Conservation (phyloP, 2,113 vertebrate species). For the Muscicapa adusta region DNA sequence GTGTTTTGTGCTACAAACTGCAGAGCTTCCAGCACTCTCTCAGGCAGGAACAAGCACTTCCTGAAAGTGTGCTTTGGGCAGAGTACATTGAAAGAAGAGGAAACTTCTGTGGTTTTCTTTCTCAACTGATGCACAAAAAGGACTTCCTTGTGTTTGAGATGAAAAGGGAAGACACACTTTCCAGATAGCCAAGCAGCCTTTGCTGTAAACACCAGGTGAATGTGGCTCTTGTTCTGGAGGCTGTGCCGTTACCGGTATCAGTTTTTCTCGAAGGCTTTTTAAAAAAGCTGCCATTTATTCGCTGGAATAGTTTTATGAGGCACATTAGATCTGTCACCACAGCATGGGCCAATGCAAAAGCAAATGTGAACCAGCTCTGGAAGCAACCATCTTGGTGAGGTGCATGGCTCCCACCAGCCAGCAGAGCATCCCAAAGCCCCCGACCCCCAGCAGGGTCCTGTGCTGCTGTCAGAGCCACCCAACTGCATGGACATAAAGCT, state of each 20-base stretch:
- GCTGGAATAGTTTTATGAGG: rapidly evolving
- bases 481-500: rapidly evolving
- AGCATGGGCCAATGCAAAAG: rapidly evolving
- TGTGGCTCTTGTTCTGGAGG: background rate
- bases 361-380: background rate
- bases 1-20: background rate
- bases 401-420: background rate
- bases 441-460: background rate
- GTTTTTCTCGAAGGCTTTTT: background rate
- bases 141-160: background rate
- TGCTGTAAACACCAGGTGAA: constrained; percentile 6
- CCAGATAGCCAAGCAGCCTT: background rate
- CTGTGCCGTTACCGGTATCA: rapidly evolving
- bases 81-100: background rate
- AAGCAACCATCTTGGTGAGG: background rate
- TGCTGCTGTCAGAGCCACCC: background rate
- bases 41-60: constrained; percentile 34
- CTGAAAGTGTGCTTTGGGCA: background rate
- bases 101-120: constrained; percentile 39
- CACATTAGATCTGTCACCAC: background rate
- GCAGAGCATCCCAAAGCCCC: background rate
- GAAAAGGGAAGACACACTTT: background rate
- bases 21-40: background rate
- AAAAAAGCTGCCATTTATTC: background rate
- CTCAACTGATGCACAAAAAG: constrained; percentile 15